Evolutionary conservation across 2,888 invertebrate species (phyloP), one percentile per base, ranked within the genome.

Genomic region (Branchellion lobata): DNA sequence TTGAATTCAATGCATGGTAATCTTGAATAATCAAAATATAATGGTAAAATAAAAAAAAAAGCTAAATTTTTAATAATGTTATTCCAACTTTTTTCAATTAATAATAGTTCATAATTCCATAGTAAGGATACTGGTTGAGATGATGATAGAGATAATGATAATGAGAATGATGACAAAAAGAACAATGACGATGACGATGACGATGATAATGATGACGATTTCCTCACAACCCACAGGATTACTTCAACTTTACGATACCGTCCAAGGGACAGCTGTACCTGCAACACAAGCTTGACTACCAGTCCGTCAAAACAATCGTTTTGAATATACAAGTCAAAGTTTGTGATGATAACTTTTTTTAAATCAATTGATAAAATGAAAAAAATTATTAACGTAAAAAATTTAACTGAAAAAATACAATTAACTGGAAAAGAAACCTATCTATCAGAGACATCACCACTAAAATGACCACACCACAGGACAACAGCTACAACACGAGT

Each of bases 181-280:
- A n/a, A n/a, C n/a, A n/a, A n/a, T n/a, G n/a, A n/a, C n/a, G n/a
- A n/a, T n/a, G n/a, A n/a, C n/a, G n/a, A n/a, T n/a, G n/a, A n/a
- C n/a, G n/a, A n/a, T n/a, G n/a, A n/a, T n/a, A n/a, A n/a, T n/a
- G n/a, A n/a, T n/a, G n/a, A n/a, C n/a, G n/a, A n/a, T n/a, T n/a
- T n/a, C n/a, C n/a, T n/a, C n/a, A n/a, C n/a, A n/a, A n/a, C n/a
- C n/a, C n/a, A n/a, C 36, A 72, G 72, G 40, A 40, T 14, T 72
- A 72, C 21, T 72, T 72, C 47, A 72, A 72, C 47, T 72, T 72
- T n/a, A 72, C 72, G 29, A 33, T 36, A n/a, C 36, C 72, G 36
- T 72, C 72, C 21, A 72, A 33, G 3, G 72, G 72, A 24, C 36
- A 29, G 14, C 40, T 72, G n/a, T 40, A 24, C 24, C 47, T 72